phyloP scores from a whole-genome alignment of 2,888 invertebrate species.

The Ptychoptera albimana region DNA sequence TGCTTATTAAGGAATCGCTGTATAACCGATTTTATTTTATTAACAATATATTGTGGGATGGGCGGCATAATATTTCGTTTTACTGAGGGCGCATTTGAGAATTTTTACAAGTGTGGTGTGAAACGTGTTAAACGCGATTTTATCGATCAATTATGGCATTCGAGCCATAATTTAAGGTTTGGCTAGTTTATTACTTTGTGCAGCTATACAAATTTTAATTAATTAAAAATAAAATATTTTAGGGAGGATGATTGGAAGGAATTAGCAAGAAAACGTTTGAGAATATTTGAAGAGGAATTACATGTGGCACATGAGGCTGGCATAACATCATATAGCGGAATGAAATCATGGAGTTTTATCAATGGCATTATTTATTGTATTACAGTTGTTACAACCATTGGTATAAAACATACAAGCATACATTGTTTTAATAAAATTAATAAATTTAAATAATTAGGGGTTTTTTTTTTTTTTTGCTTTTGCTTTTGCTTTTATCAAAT shows the following conservation, averaged over 20 bases:
- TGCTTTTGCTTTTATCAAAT: too few species aligned
- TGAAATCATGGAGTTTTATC: slow-evolving; percentile 74
- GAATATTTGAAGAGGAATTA: slow-evolving; percentile 73
- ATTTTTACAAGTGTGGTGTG: slow-evolving; percentile 75
- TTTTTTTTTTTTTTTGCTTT: not conserved
- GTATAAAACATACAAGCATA: slow-evolving; percentile 37
- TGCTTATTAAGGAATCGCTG: slow-evolving; percentile 46
- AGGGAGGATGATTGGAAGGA: slow-evolving; percentile 84
- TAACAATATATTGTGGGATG: slow-evolving; percentile 57
- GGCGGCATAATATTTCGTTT: slow-evolving; percentile 68
- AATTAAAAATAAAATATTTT: too few species aligned
- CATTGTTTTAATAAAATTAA: not conserved
- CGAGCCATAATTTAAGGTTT: slow-evolving; percentile 57
- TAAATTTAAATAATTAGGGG: too few species aligned
- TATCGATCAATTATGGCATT: slow-evolving; percentile 65
- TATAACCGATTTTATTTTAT: slow-evolving; percentile 46
- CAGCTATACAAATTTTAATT: too few species aligned
- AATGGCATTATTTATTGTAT: slow-evolving; percentile 75
- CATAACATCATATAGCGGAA: slow-evolving; percentile 67
- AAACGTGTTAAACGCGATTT: slow-evolving; percentile 75
- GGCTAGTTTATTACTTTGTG: not conserved
- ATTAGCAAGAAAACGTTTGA: slow-evolving; percentile 60
- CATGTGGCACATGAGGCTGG: slow-evolving; percentile 73
- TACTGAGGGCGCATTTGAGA: slow-evolving; percentile 72
- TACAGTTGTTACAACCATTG: slow-evolving; percentile 78